Evolutionary conservation across 92 coral and sea anemone species (phyloP), one percentile per base, ranked within the genome.

Genomic region (Pocillopora grandis): DNA sequence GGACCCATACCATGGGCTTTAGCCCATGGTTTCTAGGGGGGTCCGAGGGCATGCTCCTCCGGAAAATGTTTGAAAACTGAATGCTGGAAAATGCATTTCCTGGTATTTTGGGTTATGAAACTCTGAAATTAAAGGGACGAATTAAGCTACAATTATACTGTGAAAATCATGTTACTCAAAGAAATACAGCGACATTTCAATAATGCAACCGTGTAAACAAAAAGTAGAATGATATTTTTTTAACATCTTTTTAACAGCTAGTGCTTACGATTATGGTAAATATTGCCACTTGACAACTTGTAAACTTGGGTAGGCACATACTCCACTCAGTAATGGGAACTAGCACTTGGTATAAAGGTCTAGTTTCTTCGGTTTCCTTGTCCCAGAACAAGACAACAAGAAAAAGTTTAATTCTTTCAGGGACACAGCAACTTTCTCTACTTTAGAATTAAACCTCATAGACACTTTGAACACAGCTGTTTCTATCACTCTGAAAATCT

Each of bases 111-210:
- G 56, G 81, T 71, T 69, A 27, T 77, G 81, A 65, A 76, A 59
- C 21, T 76, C 67, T 0, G 80, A 27, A 27, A 27, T 27, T 27
- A 27, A 27, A 27, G 31, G 31, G 31, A 27, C 31, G 31, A 27
- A 78, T 78, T 36, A 78, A 78, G 82, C 82, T 78, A 72, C 82
- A 78, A 55, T 52, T 35, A 78, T 63, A 63, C 82, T 78, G 82
- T 78, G 42, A 64, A 78, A 60, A 76, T 52, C 80, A 76, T 76
- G 80, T 76, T 76, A 76, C 80, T 33, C 69, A 76, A 76, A 76
- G 67, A 62, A 78, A 79, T 62, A 52, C n/a, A 65, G 83, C 52
- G 58, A 79, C 61, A 79, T 64, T 79, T 66, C 63, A 79, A 79
- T 42, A 48, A 79, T 78, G 27, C 35, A 79, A 79, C 64, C 19